phyloP scores from a whole-genome alignment of 2,113 vertebrate species.

The Smithornis capensis region DNA sequence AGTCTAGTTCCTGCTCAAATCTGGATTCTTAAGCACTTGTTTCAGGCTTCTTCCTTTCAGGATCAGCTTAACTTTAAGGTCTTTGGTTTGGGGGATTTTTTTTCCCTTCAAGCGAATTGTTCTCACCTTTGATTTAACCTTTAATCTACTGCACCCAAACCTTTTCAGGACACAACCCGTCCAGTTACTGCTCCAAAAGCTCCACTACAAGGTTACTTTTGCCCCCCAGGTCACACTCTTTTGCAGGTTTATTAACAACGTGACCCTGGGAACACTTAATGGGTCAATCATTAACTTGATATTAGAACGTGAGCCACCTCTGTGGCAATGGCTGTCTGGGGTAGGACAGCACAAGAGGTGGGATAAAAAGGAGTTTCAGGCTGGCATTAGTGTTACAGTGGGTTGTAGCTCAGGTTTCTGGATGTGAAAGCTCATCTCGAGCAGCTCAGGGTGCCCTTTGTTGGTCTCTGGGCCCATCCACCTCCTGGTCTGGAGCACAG shows the following conservation, averaged over 20 bases:
- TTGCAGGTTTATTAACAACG: neutral
- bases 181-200: neutral
- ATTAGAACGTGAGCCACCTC: neutral
- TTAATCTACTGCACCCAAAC: neutral
- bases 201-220: neutral
- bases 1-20: neutral
- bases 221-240: neutral
- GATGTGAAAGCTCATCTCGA: neutral
- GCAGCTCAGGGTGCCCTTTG: neutral
- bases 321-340: neutral
- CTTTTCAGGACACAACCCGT: neutral
- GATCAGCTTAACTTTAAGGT: neutral
- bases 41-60: neutral
- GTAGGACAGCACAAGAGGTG: neutral
- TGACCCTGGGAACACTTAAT: neutral
- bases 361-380: neutral
- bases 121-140: neutral
- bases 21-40: neutral
- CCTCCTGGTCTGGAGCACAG: neutral
- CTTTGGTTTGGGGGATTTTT: neutral
- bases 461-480: neutral
- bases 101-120: neutral
- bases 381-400: neutral
- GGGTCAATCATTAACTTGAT: neutral
- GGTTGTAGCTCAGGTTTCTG: neutral